Evolutionary conservation across 2,888 invertebrate genomes (phyloP), one percentile per base, ranked within the genome.

Genomic region (Galerucella nymphaeae): DNA sequence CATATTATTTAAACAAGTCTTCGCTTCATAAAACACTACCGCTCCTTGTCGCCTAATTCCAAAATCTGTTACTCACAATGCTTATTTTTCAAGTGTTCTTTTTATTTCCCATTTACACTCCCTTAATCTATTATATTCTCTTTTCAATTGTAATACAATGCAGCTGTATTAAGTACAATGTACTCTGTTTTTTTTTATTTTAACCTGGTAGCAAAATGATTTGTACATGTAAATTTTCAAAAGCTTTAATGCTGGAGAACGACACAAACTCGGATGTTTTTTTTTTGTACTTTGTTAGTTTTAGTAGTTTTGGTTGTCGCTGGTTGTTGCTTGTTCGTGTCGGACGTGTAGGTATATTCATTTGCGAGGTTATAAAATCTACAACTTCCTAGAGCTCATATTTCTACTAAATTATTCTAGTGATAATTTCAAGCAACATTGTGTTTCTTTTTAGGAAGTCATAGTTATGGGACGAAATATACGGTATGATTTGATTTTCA

Each of bases 381-480:
- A 70, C 63, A 20, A 70, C 70, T 70, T 70, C 70, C 70, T 64
- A 23, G 55, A 57, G 42, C 70, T 70, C 70, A 70, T 70, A 70
- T 70, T 63, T 70, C 57, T 41, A 57, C 70, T 42, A 16, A 62
- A 10, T 38, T 59, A 62, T 42, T 63, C 42, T 64, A 45, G 55
- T 70, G n/a, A n/a, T 53, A 53, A 8, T 11, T 70, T 18, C 11
- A 57, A 63, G 70, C 70, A 57, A 70, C 70, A 70, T 63, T 63
- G 70, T 70, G 63, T 70, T 63, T 64, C 70, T 70, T 64, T 70
- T 57, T 57, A 30, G 11, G 42, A 62, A 4, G 18, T 41, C 38
- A 42, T 8, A 18, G 20, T 13, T 11, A 42, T 16, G 61, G n/a
- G 16, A 0, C 11, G 11, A 18, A 42, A 16, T 41, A 38, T 41